Conservation (phyloP, 2,888 invertebrate genomes). For the Diarsia brunnea region DNA sequence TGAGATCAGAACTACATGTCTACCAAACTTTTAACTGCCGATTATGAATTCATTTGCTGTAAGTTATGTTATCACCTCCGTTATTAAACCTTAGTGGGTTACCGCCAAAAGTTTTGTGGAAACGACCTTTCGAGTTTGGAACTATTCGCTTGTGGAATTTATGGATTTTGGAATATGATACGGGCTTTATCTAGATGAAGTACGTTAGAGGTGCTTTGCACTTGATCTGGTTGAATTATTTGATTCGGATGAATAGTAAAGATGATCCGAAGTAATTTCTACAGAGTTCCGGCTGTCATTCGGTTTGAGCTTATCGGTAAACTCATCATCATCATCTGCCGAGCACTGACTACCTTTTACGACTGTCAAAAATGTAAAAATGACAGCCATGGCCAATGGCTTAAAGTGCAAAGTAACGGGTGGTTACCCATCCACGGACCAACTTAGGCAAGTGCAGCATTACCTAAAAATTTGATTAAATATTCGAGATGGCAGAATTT, state of each 20-base stretch:
- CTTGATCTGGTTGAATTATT: not conserved
- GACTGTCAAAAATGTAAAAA: too few relatives aligned
- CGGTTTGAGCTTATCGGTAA: not conserved
- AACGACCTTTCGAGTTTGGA: constrained; percentile 20
- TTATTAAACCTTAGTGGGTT: constrained; percentile 29
- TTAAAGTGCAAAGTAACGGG: too few relatives aligned
- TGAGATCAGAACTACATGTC: constrained; percentile 37
- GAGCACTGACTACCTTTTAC: too few relatives aligned
- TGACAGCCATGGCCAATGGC: too few relatives aligned
- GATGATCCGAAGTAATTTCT: not conserved
- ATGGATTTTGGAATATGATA: constrained; percentile 17
- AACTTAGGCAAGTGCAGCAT: too few relatives aligned
- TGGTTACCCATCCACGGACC: too few relatives aligned
- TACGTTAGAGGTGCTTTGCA: not conserved
- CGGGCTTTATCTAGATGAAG: constrained; percentile 19
- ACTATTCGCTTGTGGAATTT: constrained; percentile 32
- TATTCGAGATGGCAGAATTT: too few relatives aligned
- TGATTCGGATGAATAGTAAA: not conserved
- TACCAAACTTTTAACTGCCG: constrained; percentile 49
- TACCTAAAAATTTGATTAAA: too few relatives aligned
- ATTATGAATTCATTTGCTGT: constrained; percentile 56
- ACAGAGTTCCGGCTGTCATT: not conserved
- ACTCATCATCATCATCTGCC: not conserved
- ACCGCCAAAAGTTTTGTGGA: constrained; percentile 21
- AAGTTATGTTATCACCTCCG: constrained; percentile 33